Conservation (phyloP, 1,140 invertebrate genomes). For the Drosophila nannoptera region DNA sequence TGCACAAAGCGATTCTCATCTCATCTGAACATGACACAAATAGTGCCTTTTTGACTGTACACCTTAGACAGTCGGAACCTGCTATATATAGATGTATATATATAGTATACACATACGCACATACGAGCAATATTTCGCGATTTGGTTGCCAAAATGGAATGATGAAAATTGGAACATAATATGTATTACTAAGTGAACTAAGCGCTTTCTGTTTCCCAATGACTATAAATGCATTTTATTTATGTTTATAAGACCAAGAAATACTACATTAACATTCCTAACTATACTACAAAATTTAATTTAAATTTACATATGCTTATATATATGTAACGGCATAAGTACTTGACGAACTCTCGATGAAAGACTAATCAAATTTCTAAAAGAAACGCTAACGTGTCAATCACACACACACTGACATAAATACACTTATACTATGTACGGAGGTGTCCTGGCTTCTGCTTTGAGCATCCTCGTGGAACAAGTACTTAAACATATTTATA, state of each 20-base stretch:
- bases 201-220: conserved; percentile 31
- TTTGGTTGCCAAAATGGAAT: conserved; percentile 8
- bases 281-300: conserved; percentile 38
- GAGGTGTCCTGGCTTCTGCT: too few species aligned
- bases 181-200: conserved; percentile 9
- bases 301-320: conserved; percentile 29
- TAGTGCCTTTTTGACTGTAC: conserved; percentile 72
- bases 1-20: conserved; percentile 21
- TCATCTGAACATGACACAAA: conserved; percentile 38
- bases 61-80: conserved; percentile 18
- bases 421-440: too few species aligned
- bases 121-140: conserved; percentile 29
- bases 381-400: conserved; percentile 53
- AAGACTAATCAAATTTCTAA: conserved; percentile 71
- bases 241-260: conserved; percentile 16
- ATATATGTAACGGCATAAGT: conserved; percentile 40
- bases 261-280: conserved; percentile 53
- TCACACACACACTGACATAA: too few species aligned
- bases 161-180: not conserved
- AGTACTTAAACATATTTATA: conserved; percentile 53
- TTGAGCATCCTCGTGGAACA: too few species aligned
- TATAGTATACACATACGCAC: not conserved
- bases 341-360: conserved; percentile 54
- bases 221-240: conserved; percentile 38
- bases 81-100: conserved; percentile 24